These are phyloP conservation scores for Cephus rjabovi DNA, from an alignment of 2,888 invertebrate species.

Conservation along the genomic window DNA sequence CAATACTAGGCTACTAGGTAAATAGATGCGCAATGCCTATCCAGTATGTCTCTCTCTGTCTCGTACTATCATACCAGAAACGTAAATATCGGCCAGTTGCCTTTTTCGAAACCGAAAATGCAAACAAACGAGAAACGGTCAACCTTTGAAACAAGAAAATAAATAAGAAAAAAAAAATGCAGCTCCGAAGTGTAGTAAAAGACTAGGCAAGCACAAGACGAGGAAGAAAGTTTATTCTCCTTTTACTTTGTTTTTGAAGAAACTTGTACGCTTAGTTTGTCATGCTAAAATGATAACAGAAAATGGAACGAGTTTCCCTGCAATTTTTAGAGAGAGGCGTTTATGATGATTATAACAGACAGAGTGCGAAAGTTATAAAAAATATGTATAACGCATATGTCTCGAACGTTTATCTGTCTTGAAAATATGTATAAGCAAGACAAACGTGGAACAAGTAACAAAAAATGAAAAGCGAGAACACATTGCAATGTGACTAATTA, in stretches of 20 bases:
- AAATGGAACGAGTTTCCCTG: background rate
- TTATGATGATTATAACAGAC: background rate
- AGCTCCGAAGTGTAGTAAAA: background rate
- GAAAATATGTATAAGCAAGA: background rate
- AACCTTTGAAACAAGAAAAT: background rate
- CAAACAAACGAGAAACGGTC: background rate
- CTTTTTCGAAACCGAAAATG: background rate
- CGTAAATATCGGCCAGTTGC: background rate
- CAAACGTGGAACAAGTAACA: background rate
- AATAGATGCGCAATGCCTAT: background rate
- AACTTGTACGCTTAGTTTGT: background rate
- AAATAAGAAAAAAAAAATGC: background rate
- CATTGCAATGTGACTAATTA: constrained; percentile 19
- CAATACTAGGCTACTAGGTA: background rate
- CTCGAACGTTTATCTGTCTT: background rate
- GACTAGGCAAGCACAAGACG: background rate
- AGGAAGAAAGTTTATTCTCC: background rate
- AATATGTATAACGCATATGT: background rate
- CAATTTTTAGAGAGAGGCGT: background rate
- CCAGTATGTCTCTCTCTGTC: background rate
- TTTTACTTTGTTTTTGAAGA: background rate
- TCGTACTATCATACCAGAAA: background rate
- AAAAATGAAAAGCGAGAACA: background rate
- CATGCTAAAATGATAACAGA: background rate
- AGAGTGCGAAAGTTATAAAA: background rate